A percentile compares a stretch with the other conserved stretches of the same genome.
Conservation (phyloP, 2,113 vertebrate genomes). For the Ptilonorhynchus violaceus region DNA sequence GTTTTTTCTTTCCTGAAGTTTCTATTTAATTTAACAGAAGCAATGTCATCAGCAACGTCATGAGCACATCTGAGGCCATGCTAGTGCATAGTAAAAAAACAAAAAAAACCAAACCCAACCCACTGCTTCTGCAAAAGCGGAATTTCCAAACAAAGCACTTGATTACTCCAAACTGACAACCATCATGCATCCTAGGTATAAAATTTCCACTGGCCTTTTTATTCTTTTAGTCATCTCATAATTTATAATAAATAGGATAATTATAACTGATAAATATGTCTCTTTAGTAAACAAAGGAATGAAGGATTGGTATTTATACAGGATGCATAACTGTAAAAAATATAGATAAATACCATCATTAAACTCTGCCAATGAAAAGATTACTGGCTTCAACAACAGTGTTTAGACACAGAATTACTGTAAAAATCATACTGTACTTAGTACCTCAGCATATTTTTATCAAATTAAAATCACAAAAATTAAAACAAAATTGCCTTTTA, state of each 20-base stretch:
- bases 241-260: constrained; percentile 86
- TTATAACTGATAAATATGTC: constrained; percentile 81
- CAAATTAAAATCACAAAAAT: constrained; percentile 83
- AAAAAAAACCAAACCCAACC: not conserved
- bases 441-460: constrained; percentile 78
- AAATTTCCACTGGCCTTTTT: constrained; percentile 80
- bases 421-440: constrained; percentile 82
- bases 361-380: constrained; percentile 79
- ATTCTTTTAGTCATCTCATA: constrained; percentile 79
- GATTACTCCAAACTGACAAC: constrained; percentile 70
- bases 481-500: constrained; percentile 79
- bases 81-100: constrained; percentile 70
- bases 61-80: constrained; percentile 77
- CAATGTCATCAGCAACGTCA: constrained; percentile 75
- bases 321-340: constrained; percentile 84
- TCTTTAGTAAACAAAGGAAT: constrained; percentile 86
- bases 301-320: constrained; percentile 79
- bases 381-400: constrained; percentile 82
- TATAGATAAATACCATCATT: constrained; percentile 78
- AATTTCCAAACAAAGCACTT: constrained; percentile 67
- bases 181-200: constrained; percentile 76
- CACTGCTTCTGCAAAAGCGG: constrained; percentile 70
- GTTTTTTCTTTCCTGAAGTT: constrained; percentile 65
- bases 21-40: constrained; percentile 75
- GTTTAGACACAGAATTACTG: constrained; percentile 78